Evolutionary conservation across 2,888 invertebrate species (phyloP), one percentile per base, ranked within the genome.

Genomic region (Caenorhabditis sp.): DNA sequence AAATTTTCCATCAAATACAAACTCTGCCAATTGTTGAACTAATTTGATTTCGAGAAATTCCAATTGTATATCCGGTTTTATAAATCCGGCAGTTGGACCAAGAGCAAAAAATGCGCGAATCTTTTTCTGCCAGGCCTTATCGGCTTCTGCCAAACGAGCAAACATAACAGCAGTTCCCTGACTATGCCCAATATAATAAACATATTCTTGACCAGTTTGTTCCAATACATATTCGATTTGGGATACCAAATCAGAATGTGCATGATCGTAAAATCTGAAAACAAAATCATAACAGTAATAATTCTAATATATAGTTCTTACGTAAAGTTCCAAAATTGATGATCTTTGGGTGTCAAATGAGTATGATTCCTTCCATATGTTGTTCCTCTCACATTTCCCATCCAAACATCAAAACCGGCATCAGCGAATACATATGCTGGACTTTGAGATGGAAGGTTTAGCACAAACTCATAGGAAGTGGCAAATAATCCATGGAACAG

Each of bases 401-500:
- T n/a, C 74, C 74, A 74, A 1, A 74, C 74, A 61, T 74, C 74
- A 21, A 70, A 74, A 14, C 74, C 74, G 3, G 74, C 74, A 58
- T 74, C 74, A 8, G 74, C 74, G 31, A 74, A 69, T n/a, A 74
- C 31, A 43, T 59, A 74, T 0, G 69, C 69, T 14, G 68, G 54
- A 56, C 69, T 67, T 54, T 69, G 69, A 25, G 69, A 67, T 17
- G 74, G 74, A 10, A 67, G 23, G 58, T 74, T 74, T 27, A 67
- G n/a, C 0, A 74, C 27, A 27, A 43, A 74, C 31, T 58, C 38
- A 31, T 57, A 60, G 4, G 69, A 66, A 1, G 66, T 21, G 5
- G 57, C 67, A 43, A 74, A 67, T 14, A 74, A 50, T 10, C 74
- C 74, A 50, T 74, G 74, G 61, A 67, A 63, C 21, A 74, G 56